Evolutionary conservation across 2,888 invertebrate genomes (phyloP).

Genomic region (Gnatocerus cornutus): DNA sequence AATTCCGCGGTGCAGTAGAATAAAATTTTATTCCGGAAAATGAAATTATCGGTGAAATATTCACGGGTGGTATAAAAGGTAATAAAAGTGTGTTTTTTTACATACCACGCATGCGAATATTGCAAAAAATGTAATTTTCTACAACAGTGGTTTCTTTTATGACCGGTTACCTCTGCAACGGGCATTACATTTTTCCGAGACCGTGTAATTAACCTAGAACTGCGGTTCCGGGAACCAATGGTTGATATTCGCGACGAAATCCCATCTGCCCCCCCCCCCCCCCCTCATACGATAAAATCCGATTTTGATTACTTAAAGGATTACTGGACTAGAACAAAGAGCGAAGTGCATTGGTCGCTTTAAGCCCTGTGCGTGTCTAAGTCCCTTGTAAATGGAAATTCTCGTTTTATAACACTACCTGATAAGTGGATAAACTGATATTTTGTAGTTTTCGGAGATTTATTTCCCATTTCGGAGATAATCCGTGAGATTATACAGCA

Average conservation of each 20-base stretch:
- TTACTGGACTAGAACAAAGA: slow-evolving; percentile 37
- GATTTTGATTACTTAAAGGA: slow-evolving; percentile 34
- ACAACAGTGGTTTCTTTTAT: slow-evolving; percentile 21
- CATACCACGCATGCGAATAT: neutral
- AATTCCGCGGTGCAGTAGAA: neutral
- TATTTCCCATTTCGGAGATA: slow-evolving; percentile 39
- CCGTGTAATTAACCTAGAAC: slow-evolving; percentile 27
- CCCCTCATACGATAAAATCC: slow-evolving; percentile 27
- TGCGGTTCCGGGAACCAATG: neutral
- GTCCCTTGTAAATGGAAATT: slow-evolving; percentile 44
- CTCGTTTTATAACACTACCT: slow-evolving; percentile 40
- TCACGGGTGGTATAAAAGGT: neutral
- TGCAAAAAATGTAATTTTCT: slow-evolving; percentile 30
- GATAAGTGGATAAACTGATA: slow-evolving; percentile 46
- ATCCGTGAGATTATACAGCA: slow-evolving; percentile 25
- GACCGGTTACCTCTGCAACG: slow-evolving; percentile 20
- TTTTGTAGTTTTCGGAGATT: slow-evolving; percentile 39
- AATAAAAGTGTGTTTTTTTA: slow-evolving; percentile 4
- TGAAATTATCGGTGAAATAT: neutral
- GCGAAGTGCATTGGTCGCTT: slow-evolving; percentile 29
- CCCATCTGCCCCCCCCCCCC: neutral
- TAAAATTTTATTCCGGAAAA: no score
- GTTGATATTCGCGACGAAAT: neutral
- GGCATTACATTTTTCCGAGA: slow-evolving; percentile 4
- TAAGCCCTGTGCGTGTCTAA: slow-evolving; percentile 40